Evolutionary conservation across 2,888 invertebrate genomes (phyloP).

Genomic region (Drosophila greeni): DNA sequence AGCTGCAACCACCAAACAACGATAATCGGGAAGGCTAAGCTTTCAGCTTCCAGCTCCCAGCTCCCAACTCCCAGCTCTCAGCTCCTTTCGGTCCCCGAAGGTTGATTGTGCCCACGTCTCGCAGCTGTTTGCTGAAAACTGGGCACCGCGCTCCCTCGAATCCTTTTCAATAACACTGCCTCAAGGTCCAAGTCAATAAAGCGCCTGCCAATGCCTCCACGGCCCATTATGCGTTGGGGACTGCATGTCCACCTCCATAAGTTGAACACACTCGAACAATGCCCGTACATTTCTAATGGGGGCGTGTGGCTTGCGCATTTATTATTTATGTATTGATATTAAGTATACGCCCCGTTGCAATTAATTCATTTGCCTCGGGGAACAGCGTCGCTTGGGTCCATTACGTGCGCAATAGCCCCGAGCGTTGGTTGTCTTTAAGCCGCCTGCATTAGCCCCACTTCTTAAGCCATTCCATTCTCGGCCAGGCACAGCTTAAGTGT

Average conservation of each 20-base stretch:
- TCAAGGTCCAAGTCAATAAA: constrained; percentile 60
- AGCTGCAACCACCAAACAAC: constrained; percentile 34
- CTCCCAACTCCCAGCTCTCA: constrained; percentile 29
- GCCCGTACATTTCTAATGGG: constrained; percentile 30
- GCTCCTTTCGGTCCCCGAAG: constrained; percentile 54
- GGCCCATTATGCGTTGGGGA: constrained; percentile 52
- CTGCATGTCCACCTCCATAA: constrained; percentile 37
- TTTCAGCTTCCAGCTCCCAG: constrained; percentile 32
- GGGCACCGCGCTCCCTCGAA: constrained; percentile 43
- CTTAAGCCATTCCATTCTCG: constrained; percentile 14
- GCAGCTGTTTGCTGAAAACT: constrained; percentile 53
- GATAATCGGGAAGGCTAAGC: constrained; percentile 42
- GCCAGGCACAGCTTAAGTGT: constrained; percentile 18
- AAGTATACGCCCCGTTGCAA: constrained; percentile 59
- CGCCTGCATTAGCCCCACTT: constrained; percentile 15
- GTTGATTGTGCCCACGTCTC: constrained; percentile 52
- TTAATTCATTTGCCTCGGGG: constrained; percentile 59
- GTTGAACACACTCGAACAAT: constrained; percentile 19
- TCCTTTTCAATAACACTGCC: constrained; percentile 58
- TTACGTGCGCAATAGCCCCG: constrained; percentile 27
- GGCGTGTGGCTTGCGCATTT: constrained; percentile 42
- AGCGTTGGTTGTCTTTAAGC: constrained; percentile 27
- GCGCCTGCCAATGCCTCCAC: constrained; percentile 28
- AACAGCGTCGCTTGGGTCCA: constrained; percentile 30
- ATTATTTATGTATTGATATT: constrained; percentile 67